Conservation (phyloP, 2,888 invertebrate species). For the Tachina lurida region DNA sequence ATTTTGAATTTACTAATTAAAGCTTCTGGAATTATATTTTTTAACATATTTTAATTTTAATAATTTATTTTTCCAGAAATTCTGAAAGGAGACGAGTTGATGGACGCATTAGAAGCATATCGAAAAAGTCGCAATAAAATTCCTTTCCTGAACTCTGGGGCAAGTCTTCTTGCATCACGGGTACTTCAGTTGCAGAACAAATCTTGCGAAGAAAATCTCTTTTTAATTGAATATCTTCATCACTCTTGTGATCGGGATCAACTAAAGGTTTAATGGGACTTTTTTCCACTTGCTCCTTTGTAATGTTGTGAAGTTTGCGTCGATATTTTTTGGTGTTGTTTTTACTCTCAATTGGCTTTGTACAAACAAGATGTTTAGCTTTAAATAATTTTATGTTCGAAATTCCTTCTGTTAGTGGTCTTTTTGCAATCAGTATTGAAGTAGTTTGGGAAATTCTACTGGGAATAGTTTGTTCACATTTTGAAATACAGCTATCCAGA, state of each 20-base stretch:
- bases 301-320: conserved; percentile 29
- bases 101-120: conserved; percentile 22
- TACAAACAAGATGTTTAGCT: not conserved
- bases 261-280: conserved; percentile 32
- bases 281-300: conserved; percentile 1
- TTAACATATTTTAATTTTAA: not conserved
- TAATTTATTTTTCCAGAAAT: not conserved
- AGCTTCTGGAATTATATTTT: too few relatives aligned
- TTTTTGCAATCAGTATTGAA: not conserved
- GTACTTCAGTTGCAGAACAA: conserved; percentile 42
- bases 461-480: not conserved
- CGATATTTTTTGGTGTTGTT: not conserved
- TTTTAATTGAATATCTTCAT: conserved; percentile 10
- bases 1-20: too few relatives aligned
- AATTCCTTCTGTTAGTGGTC: not conserved
- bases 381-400: not conserved
- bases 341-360: not conserved
- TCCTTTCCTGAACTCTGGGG: not conserved
- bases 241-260: not conserved
- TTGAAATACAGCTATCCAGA: fast-evolving
- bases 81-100: not conserved
- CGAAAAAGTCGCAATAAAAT: conserved; percentile 11
- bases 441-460: conserved; percentile 1
- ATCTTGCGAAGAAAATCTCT: conserved; percentile 51
- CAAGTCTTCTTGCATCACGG: not conserved